These are phyloP conservation scores for Varecia variegata DNA, from an alignment of 2,797 vertebrate species.

Conservation along the genomic window DNA sequence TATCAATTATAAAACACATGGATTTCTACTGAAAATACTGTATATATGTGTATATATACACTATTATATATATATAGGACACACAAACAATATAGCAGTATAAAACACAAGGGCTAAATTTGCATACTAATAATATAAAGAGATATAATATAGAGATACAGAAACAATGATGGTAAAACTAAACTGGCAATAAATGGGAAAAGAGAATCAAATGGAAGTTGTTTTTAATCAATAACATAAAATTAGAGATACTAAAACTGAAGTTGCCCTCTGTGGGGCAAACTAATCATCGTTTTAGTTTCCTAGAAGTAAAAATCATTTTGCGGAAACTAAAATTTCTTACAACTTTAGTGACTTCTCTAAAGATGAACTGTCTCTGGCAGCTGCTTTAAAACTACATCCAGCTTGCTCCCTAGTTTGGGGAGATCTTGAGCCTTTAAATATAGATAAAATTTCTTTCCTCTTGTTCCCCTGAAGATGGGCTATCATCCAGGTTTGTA, in stretches of 20 bases:
- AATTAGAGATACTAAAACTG: not conserved
- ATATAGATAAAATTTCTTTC: not conserved
- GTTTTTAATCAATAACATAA: slow-evolving; percentile 30
- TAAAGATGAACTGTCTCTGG: not conserved
- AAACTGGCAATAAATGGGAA: not conserved
- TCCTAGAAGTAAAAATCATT: slow-evolving; percentile 23
- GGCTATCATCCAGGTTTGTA: not conserved
- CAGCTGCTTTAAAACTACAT: not conserved
- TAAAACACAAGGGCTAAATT: not conserved
- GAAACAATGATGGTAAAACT: not conserved
- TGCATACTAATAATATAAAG: not conserved
- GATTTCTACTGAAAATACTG: slow-evolving; percentile 27
- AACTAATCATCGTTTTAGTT: not conserved
- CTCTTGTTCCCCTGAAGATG: not conserved
- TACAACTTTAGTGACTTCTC: not conserved
- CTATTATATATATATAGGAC: not conserved
- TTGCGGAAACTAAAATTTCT: slow-evolving; percentile 6
- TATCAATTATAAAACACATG: not conserved
- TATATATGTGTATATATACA: not conserved
- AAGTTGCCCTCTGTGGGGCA: not conserved
- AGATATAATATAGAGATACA: not conserved
- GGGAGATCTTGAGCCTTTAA: not conserved
- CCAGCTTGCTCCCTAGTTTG: not conserved
- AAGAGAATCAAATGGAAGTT: not conserved
- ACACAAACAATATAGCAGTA: not conserved